Conservation (phyloP, 2,888 invertebrate genomes). For the Trichogramma evanescens region DNA sequence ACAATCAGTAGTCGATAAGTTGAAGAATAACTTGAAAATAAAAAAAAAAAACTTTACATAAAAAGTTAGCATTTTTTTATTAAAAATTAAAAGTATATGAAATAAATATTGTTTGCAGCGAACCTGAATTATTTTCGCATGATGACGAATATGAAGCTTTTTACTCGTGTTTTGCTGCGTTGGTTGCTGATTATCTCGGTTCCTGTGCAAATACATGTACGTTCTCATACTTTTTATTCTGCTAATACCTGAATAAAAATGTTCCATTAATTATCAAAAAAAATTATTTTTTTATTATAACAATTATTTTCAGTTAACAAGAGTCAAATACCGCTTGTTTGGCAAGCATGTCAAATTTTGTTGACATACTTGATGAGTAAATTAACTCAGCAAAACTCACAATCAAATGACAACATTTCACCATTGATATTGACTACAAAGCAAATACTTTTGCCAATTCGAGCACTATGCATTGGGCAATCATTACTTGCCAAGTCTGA, state of each 20-base stretch:
- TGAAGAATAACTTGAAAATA: neutral
- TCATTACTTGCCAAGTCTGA: conserved; percentile 69
- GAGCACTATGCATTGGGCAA: conserved; percentile 65
- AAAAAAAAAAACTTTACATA: neutral
- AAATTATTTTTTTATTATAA: neutral
- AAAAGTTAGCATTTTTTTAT: neutral
- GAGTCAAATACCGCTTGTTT: conserved; percentile 60
- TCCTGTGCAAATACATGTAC: conserved; percentile 66
- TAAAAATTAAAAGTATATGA: neutral
- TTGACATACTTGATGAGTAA: conserved; percentile 57
- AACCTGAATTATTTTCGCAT: conserved; percentile 76
- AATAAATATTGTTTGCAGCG: conserved; percentile 56
- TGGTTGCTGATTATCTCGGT: conserved; percentile 81
- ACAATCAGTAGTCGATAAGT: neutral
- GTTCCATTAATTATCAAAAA: neutral
- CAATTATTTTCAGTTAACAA: conserved; percentile 54
- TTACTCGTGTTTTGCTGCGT: conserved; percentile 79
- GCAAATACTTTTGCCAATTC: conserved; percentile 60
- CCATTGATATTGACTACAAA: conserved; percentile 47
- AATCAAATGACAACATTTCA: conserved; percentile 36
- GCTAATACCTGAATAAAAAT: neutral
- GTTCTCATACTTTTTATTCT: conserved; percentile 39
- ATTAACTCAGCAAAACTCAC: conserved; percentile 42
- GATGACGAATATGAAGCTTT: conserved; percentile 78
- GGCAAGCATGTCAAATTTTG: conserved; percentile 63